These are phyloP conservation scores for Aporophyla lueneburgensis DNA, from an alignment of 2,888 invertebrate species.

Conservation along the genomic window DNA sequence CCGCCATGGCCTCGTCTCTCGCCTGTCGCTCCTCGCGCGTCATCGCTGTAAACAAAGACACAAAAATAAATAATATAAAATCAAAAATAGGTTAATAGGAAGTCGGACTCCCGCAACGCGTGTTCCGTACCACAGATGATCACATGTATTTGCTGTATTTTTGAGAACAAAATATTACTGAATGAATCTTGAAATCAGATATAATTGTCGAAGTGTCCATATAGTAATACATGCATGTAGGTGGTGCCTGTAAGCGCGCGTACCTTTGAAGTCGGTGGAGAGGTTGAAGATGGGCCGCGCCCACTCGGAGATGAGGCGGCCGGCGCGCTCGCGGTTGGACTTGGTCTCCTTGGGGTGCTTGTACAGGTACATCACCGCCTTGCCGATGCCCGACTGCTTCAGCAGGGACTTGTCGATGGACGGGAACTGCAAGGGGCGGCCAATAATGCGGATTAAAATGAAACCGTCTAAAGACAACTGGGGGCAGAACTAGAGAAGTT, in stretches of 20 bases:
- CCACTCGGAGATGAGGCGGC: slow-evolving; percentile 99
- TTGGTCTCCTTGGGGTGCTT: slow-evolving; percentile 99
- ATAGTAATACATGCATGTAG: not conserved
- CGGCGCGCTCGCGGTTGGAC: slow-evolving; percentile 97
- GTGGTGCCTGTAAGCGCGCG: too few relatives aligned
- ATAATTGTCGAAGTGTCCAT: not conserved
- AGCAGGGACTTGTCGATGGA: slow-evolving; percentile 96
- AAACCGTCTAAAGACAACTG: too few relatives aligned
- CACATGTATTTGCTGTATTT: too few relatives aligned
- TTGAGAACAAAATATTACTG: too few relatives aligned
- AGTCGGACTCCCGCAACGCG: too few relatives aligned
- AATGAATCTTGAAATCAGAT: not conserved
- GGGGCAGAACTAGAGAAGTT: too few relatives aligned
- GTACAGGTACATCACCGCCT: slow-evolving; percentile 99
- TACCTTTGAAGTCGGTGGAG: slow-evolving; percentile 85
- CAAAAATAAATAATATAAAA: not conserved
- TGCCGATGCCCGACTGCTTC: slow-evolving; percentile 99
- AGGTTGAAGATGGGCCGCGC: slow-evolving; percentile 99
- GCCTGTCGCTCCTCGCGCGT: slow-evolving; percentile 98
- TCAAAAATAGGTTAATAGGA: too few relatives aligned
- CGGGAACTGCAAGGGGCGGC: slow-evolving; percentile 92
- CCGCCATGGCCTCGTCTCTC: slow-evolving; percentile 91
- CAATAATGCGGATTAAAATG: too few relatives aligned
- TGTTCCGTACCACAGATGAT: too few relatives aligned
- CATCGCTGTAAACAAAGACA: slow-evolving; percentile 91